phyloP scores from a whole-genome alignment of 30 jellyfish, hydroid and myxozoan species.

The Hydra vulgaris region DNA sequence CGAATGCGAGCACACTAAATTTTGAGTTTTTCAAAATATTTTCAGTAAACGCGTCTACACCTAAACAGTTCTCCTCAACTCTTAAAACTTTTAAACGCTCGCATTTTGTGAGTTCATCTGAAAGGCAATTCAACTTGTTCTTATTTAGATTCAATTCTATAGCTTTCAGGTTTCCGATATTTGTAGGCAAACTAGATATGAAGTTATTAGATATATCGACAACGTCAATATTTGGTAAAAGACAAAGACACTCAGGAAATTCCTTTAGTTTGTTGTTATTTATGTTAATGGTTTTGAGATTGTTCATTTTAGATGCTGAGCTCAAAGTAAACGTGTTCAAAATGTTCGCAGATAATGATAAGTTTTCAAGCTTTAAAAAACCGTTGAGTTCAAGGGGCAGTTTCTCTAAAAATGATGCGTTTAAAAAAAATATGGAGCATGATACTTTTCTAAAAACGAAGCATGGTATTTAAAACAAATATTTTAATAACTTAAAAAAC shows the following conservation, averaged over 20 bases:
- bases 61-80: conserved; percentile 74
- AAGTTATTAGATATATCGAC: conserved; percentile 56
- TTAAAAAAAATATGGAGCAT: background rate
- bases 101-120: conserved; percentile 41
- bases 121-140: conserved; percentile 45
- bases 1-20: conserved; percentile 61
- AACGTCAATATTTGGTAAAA: conserved; percentile 74
- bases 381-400: conserved; percentile 40
- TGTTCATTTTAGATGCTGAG: conserved; percentile 39
- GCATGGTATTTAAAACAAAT: too few relatives aligned
- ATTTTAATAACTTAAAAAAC: too few relatives aligned
- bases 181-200: conserved; percentile 50
- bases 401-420: conserved; percentile 38
- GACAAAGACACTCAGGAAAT: conserved; percentile 59
- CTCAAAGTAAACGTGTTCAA: conserved; percentile 27
- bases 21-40: conserved; percentile 55
- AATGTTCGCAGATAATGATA: conserved; percentile 42
- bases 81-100: conserved; percentile 76
- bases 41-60: conserved; percentile 51
- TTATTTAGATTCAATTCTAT: conserved; percentile 71
- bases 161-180: conserved; percentile 39
- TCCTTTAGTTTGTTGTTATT: conserved; percentile 34
- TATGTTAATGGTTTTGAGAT: conserved; percentile 57
- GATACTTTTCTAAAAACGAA: background rate
- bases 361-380: conserved; percentile 64